A percentile compares a stretch with the other conserved stretches of the same genome.
phyloP scores from a whole-genome alignment of 2,888 invertebrate species.

The Noctuana brunneofusca region DNA sequence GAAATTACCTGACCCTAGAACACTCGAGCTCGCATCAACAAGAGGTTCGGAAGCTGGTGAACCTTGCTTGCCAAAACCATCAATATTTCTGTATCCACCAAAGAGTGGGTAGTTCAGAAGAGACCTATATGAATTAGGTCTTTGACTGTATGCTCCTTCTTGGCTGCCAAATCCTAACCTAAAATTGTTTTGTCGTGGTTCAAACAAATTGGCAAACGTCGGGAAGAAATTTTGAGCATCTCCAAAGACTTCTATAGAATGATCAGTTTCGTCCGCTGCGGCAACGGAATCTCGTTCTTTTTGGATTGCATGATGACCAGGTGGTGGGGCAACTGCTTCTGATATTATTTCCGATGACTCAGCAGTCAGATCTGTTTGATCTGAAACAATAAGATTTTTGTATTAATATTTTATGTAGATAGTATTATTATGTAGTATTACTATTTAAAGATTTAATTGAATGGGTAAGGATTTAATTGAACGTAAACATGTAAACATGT shows the following conservation, averaged over 20 bases:
- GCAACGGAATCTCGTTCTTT: slow-evolving; percentile 55
- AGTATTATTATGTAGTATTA: too few species aligned
- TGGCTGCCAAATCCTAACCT: slow-evolving; percentile 84
- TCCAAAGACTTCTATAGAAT: slow-evolving; percentile 80
- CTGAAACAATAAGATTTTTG: slow-evolving; percentile 58
- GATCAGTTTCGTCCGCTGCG: slow-evolving; percentile 65
- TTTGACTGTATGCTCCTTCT: slow-evolving; percentile 84
- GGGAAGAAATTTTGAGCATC: slow-evolving; percentile 90
- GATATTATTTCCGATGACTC: slow-evolving; percentile 76
- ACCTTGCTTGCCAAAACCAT: slow-evolving; percentile 67
- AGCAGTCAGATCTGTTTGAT: slow-evolving; percentile 69
- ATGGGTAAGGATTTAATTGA: too few species aligned
- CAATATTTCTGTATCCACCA: slow-evolving; percentile 65
- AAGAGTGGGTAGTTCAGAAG: slow-evolving; percentile 73
- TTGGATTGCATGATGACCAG: slow-evolving; percentile 46
- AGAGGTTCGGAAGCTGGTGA: slow-evolving; percentile 64
- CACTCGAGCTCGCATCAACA: slow-evolving; percentile 82
- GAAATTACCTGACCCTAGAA: slow-evolving; percentile 93
- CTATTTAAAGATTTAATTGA: too few species aligned
- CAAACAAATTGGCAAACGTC: slow-evolving; percentile 87
- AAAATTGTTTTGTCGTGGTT: slow-evolving; percentile 77
- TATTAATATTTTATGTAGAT: too few species aligned
- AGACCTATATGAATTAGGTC: slow-evolving; percentile 78
- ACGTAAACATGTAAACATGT: too few species aligned
- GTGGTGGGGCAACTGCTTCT: slow-evolving; percentile 73